These are phyloP conservation scores for Coremacera marginata DNA, from an alignment of 2,888 invertebrate species.

Conservation along the genomic window DNA sequence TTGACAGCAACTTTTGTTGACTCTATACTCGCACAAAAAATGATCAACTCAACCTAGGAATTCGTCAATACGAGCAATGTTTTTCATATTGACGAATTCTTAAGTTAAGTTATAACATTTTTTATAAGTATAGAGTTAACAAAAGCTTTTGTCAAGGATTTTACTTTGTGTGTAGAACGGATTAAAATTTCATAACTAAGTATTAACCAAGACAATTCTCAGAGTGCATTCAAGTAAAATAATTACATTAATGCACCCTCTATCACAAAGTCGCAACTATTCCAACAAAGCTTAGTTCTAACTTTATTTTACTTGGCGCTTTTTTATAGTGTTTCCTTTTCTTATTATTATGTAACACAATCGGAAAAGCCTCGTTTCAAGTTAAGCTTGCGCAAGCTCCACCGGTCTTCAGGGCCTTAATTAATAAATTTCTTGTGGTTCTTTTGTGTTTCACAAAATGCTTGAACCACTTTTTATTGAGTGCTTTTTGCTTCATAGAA, in stretches of 20 bases:
- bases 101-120: too few relatives aligned
- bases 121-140: too few relatives aligned
- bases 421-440: slow-evolving; percentile 16
- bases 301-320: slow-evolving; percentile 8
- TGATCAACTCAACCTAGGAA: too few relatives aligned
- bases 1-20: too few relatives aligned
- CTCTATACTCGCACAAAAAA: too few relatives aligned
- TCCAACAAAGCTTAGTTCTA: background rate
- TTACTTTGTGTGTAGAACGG: background rate
- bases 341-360: slow-evolving; percentile 2
- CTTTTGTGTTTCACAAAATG: background rate
- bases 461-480: slow-evolving; percentile 6
- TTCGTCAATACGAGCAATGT: too few relatives aligned
- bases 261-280: too few relatives aligned
- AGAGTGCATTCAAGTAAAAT: too few relatives aligned
- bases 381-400: slow-evolving; percentile 2
- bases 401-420: slow-evolving; percentile 20
- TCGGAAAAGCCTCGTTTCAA: background rate
- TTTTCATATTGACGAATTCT: too few relatives aligned
- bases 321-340: background rate
- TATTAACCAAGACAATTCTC: too few relatives aligned
- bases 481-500: background rate
- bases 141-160: too few relatives aligned
- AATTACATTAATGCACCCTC: too few relatives aligned
- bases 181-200: background rate